These are phyloP conservation scores for Volucella bombylans DNA, from an alignment of 2,888 invertebrate species.

Conservation along the genomic window DNA sequence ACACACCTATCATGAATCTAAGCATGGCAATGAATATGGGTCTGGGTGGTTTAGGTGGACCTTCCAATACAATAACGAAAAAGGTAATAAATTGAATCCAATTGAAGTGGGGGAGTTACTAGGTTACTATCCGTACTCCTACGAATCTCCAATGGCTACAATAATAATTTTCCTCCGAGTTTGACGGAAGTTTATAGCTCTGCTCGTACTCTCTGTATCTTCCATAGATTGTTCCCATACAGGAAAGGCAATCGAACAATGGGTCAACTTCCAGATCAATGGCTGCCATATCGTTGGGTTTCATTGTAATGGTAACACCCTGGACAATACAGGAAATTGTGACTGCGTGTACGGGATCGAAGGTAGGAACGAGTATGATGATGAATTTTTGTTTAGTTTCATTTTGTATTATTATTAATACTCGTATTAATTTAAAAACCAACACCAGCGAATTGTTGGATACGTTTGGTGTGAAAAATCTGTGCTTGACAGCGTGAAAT, in stretches of 20 bases:
- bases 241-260: conserved; percentile 86
- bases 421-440: conserved; percentile 24
- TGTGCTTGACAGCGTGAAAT: conserved; percentile 53
- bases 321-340: conserved; percentile 96
- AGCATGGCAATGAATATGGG: conserved; percentile 82
- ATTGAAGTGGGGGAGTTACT: not conserved
- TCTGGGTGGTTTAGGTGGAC: conserved; percentile 78
- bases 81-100: conserved; percentile 77
- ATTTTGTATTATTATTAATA: not conserved
- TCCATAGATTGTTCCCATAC: conserved; percentile 81
- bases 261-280: conserved; percentile 92
- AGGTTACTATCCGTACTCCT: not conserved
- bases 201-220: conserved; percentile 2
- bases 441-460: not conserved
- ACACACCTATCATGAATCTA: conserved; percentile 80
- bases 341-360: conserved; percentile 93
- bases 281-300: conserved; percentile 95
- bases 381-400: not conserved
- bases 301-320: conserved; percentile 95
- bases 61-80: conserved; percentile 80
- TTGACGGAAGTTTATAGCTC: conserved; percentile 34
- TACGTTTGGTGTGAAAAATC: not conserved
- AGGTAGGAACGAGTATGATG: conserved; percentile 82
- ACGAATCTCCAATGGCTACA: conserved; percentile 19
- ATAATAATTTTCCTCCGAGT: conserved; percentile 30